Base-by-base conservation (phyloP, 2,797 vertebrate genomes). In the Fistularia tabacaria region DNA sequence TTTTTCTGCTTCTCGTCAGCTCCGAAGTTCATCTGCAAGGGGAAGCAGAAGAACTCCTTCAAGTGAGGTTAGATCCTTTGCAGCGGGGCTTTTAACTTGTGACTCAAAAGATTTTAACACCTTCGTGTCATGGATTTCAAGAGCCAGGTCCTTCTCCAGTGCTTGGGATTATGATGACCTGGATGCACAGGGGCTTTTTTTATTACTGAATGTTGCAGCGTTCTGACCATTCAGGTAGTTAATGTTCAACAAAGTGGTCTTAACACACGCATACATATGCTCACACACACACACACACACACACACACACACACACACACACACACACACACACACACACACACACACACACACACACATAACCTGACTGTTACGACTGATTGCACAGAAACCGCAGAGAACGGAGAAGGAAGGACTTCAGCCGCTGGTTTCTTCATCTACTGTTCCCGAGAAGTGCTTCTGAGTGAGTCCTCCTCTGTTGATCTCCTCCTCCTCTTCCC, bases 181-280 rank as follows among this genome's bases (percentile, higher is more conserved):
- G 59, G 72, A 15, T 14, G 25, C 6, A 11, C 41, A 63, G 69
- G 69, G 69, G 76, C 74, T 49, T 41, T 72, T 62, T 66, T 80
- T 77, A 81, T 77, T 76, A 74, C 61, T 44, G 71, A 81, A 76
- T 83, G 87, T 70, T 71, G 80, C 75, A 68, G 71, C 62, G 70
- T 77, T 81, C 69, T 54, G 69, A 53, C 56, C 62, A 25, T 61
- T 76, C 61, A 71, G 73, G 72, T 80, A 64, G 84, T 88, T 88
- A 86, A 88, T 89, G 86, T 87, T 90, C 84, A 87, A 83, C 84
- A 61, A 75, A 75, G 82, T 81, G 74, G 73, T 75, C 67, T 64
- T 9, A 9, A 12, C 14, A 12, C 43, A 12, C 14, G 11, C 14
- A 12, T 12, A 10, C 38, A n/a, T 41, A 40, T 45, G 50, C 62